phyloP scores from a whole-genome alignment of 2,888 invertebrate genomes.

The Hipparchia semele region DNA sequence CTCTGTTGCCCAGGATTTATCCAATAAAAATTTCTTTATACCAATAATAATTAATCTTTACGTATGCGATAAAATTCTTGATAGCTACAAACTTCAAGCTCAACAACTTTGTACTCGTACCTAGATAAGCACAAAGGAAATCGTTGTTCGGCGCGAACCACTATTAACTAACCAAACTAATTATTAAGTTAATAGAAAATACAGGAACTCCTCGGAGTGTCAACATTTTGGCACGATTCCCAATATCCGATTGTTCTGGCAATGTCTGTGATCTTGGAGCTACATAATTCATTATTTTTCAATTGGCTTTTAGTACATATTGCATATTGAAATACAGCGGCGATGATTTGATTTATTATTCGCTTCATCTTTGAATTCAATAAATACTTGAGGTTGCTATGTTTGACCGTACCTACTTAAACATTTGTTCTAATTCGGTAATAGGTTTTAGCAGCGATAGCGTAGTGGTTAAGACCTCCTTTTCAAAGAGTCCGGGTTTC shows the following conservation, averaged over 20 bases:
- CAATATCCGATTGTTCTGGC: constrained; percentile 14
- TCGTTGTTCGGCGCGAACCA: too few species aligned
- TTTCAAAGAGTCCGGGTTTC: too few species aligned
- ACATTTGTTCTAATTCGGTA: too few species aligned
- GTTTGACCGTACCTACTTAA: background rate
- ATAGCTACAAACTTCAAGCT: too few species aligned
- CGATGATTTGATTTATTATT: constrained; percentile 29
- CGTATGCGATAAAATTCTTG: too few species aligned
- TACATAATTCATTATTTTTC: constrained; percentile 21
- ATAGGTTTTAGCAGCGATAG: too few species aligned
- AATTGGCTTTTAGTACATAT: constrained; percentile 31
- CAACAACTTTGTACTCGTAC: too few species aligned
- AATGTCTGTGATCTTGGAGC: constrained; percentile 14
- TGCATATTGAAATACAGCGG: constrained; percentile 1
- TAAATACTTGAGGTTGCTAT: background rate
- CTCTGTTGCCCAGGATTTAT: too few species aligned
- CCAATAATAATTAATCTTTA: too few species aligned
- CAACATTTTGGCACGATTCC: constrained; percentile 9
- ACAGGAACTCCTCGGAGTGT: background rate
- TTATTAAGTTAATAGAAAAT: background rate
- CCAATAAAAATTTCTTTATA: too few species aligned
- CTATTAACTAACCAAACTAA: background rate
- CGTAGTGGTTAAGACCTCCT: too few species aligned
- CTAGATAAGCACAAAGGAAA: too few species aligned
- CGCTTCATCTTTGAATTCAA: background rate